Evolutionary conservation across 2,797 vertebrate genomes (phyloP), one percentile per base, ranked within the genome.

Genomic region (Poeciliopsis paucimaculata): DNA sequence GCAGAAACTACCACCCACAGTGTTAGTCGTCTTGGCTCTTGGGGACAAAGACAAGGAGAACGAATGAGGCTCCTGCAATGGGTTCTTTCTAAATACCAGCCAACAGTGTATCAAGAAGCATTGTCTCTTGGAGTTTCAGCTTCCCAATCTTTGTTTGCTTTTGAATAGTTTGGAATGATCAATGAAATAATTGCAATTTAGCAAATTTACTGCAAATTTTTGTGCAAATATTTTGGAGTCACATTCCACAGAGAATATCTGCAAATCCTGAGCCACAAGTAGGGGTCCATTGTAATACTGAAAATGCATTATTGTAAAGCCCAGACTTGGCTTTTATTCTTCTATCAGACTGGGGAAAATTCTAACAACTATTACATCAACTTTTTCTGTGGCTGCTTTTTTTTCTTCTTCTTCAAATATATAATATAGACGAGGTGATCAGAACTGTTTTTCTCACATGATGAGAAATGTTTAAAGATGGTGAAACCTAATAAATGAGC

Each of bases 401-500:
- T 49, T 49, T 5, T 10, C 5, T 70, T 70, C 2, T 49, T 49
- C 1, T 11, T 45, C 23, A 71, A 46, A 46, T 45, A 28, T 71
- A 16, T 28, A 15, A 46, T 16, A 71, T 15, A 71, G 68, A 28
- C 8, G 12, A 28, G 39, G 26, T 70, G 5, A 45, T 43, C 39
- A 43, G 23, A 43, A 70, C 11, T 26, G 39, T n/a, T n/a, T 43
- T 28, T 70, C 41, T 68, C 23, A 20, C 16, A n/a, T 45, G 1
- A 45, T 70, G 39, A n/a, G 2, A 70, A 68, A 1, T 2, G 39
- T 64, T 39, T 39, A 23, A 34, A 34, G 5, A 45, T 46, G 41
- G 41, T 71, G 26, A 46, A 71, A 71, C 68, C 68, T 71, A 71
- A 71, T 71, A 45, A 71, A 71, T 45, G 41, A 71, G 68, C 68